These are phyloP conservation scores for Polyommatus icarus DNA, from an alignment of 2,888 invertebrate genomes.

Conservation along the genomic window DNA sequence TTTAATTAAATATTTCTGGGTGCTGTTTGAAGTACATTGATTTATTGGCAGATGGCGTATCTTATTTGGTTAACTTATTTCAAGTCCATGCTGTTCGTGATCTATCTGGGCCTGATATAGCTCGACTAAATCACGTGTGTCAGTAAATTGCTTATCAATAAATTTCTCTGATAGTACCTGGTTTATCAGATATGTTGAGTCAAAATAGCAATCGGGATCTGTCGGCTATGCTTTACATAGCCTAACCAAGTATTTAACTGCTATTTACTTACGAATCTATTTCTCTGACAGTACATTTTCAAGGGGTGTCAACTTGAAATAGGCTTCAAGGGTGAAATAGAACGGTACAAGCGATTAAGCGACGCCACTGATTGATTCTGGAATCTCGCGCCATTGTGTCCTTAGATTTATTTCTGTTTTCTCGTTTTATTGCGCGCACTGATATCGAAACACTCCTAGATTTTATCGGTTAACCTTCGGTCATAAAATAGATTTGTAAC, in stretches of 20 bases:
- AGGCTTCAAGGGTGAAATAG: neutral
- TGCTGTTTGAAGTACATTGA: neutral
- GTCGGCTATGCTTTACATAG: neutral
- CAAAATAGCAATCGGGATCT: too few species aligned
- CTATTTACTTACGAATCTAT: neutral
- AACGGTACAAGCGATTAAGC: neutral
- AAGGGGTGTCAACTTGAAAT: slow-evolving; percentile 65
- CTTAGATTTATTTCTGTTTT: slow-evolving; percentile 75
- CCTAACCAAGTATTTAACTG: neutral
- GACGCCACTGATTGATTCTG: slow-evolving; percentile 67
- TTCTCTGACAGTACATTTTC: neutral
- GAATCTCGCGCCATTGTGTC: slow-evolving; percentile 59
- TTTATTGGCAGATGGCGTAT: neutral
- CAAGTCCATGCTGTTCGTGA: too few species aligned
- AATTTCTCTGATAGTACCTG: neutral
- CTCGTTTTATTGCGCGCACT: slow-evolving; percentile 77
- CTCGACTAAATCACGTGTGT: too few species aligned
- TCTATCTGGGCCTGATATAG: too few species aligned
- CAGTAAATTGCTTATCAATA: neutral
- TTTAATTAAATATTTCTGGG: slow-evolving; percentile 9
- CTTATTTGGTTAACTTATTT: neutral
- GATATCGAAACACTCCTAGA: slow-evolving; percentile 80
- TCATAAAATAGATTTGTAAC: slow-evolving; percentile 79
- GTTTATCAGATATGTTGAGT: too few species aligned
- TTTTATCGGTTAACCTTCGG: slow-evolving; percentile 80